Base-by-base conservation (phyloP, 2,113 vertebrate species). In the Entelurus aequoreus region DNA sequence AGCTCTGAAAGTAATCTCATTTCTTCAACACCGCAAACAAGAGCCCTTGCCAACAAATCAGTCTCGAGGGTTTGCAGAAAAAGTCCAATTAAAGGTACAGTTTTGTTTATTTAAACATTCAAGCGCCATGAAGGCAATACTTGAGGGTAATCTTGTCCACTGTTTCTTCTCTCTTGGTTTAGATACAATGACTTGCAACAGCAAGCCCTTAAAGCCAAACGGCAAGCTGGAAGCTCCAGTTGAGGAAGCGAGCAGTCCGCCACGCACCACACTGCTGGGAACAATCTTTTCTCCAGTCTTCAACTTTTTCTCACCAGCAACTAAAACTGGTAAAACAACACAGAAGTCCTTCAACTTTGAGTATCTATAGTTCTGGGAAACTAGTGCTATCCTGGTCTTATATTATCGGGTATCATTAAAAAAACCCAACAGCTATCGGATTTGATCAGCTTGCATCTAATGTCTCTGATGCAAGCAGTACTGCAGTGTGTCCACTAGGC, bases 251-350 rank as follows among this genome's bases (percentile, higher is more conserved):
- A 91, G 88, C 87, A 98, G 94, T 67, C 95, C 96, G 5, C 93
- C 95, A 5, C 93, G 95, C 78, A 98, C 95, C 57, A 97, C 95
- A 0, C 89, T 98, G 79, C 88, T 99, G 75, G 96, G 97, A 76
- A 99, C 97, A 79, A 98, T 99, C 87, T 98, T 99, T 88, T 99
- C 97, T 81, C 97, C 97, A 0, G 97, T 99, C 73, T 99, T 98
- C 87, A 98, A 97, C 90, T 99, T 98, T 84, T 99, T 98, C 90
- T 98, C 97, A 91, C 95, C 96, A 91, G 94, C 95, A 92, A 97
- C 93, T 87, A 98, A 98, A 93, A 97, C 95, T 87, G 95, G 96
- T 97, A 88, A 89, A 68, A 54, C 75, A 86, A 52, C 19, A 14
- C 46, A 4, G 8, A 59, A 15, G 8, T 19, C 2, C 0, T 6